These are phyloP conservation scores for Gobionotothen gibberifrons DNA, from an alignment of 2,797 vertebrate genomes.

Conservation along the genomic window DNA sequence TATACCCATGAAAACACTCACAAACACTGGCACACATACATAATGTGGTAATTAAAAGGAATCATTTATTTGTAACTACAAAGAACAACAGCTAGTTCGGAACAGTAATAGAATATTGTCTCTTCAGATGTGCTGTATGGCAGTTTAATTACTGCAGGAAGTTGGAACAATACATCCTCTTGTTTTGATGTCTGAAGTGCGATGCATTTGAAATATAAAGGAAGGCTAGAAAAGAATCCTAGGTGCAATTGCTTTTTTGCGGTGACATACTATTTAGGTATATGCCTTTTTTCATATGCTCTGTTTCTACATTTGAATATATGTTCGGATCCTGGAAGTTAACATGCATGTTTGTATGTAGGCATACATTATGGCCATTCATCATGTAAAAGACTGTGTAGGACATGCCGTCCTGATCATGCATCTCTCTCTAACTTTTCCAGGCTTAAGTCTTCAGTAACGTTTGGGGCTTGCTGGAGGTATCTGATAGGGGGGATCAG, in stretches of 20 bases:
- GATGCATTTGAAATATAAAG: conserved; percentile 41
- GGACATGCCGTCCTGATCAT: conserved; percentile 11
- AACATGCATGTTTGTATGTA: not conserved
- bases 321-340: not conserved
- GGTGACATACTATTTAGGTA: not conserved
- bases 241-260: not conserved
- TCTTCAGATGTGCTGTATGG: conserved; percentile 42
- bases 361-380: not conserved
- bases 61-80: conserved; percentile 36
- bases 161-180: conserved; percentile 40
- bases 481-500: conserved; percentile 69
- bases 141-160: conserved; percentile 57
- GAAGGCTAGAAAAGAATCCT: conserved; percentile 22
- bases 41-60: conserved; percentile 39
- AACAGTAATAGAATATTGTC: conserved; percentile 40
- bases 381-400: conserved; percentile 19
- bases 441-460: conserved; percentile 36
- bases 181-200: conserved; percentile 51
- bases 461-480: conserved; percentile 50
- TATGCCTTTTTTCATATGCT: conserved; percentile 6
- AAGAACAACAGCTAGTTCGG: conserved; percentile 31
- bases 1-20: conserved; percentile 2
- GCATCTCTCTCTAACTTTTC: conserved; percentile 11
- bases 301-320: conserved; percentile 1
- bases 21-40: conserved; percentile 1